Evolutionary conservation across 1,140 invertebrate species (phyloP), one percentile per base, ranked within the genome.

Genomic region (Drosophila santomea): DNA sequence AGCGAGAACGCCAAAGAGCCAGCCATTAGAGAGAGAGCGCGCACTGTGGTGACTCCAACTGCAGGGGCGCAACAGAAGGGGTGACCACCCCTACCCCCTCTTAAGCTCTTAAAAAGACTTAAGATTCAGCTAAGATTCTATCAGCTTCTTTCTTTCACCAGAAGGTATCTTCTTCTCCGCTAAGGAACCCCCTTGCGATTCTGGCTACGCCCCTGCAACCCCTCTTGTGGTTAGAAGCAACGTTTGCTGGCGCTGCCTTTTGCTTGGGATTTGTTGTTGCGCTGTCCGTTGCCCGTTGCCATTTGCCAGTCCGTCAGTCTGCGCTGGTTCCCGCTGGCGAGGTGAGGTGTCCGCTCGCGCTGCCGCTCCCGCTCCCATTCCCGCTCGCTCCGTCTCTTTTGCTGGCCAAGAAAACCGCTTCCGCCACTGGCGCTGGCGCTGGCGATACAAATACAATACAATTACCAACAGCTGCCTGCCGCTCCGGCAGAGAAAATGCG

Each of bases 261-360:
- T 86, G 81, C 74, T 85, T 83, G 58, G 80, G 51, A 64, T 74
- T 74, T 62, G 48, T 81, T 78, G 78, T 84, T 84, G 48, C n/a
- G 14, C 48, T 15, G 48, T 35, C 25, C 47, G 64, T 74, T 76
- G 47, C 47, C 23, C 47, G 64, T 74, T 76, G 78, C 60, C 73
- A 66, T 52, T 63, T 57, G 63, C 20, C 20, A 61, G 52, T 64
- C 66, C 61, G 45, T 78, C 57, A 66, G 64, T 45, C 47, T 74
- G 51, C 60, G 67, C 51, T 69, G 80, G 78, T 68, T 62, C 74
- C 82, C 85, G 54, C 83, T 88, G 82, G 45, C 77, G 74, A 41
- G 41, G 78, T 74, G 71, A 68, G 75, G 83, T 77, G 66, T 77
- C 47, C 54, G 38, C 35, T 56, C 38, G 51, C 72, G 48, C 38